phyloP scores from a whole-genome alignment of 2,797 vertebrate genomes.

The Sparidentex hasta region DNA sequence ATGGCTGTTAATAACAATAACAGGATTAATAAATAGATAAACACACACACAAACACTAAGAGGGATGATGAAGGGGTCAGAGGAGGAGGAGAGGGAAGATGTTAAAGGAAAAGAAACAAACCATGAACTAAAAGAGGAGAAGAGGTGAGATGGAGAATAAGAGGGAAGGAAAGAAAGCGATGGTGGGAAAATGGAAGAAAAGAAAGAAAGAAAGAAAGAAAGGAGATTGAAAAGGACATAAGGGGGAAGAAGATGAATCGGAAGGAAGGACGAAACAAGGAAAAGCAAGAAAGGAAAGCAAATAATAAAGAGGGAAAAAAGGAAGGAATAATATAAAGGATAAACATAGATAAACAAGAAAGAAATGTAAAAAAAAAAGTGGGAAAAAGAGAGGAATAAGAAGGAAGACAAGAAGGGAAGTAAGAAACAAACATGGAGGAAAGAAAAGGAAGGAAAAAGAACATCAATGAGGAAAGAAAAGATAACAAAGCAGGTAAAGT shows the following conservation, averaged over 20 bases:
- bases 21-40: slow-evolving; percentile 63
- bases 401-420: too few relatives aligned
- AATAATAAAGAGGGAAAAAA: background rate
- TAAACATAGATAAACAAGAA: background rate
- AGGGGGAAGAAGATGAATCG: too few relatives aligned
- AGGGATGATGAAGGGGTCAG: background rate
- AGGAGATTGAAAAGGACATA: too few relatives aligned
- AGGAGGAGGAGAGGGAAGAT: background rate
- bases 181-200: background rate
- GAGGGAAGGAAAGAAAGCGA: background rate
- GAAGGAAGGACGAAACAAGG: too few relatives aligned
- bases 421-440: background rate
- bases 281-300: background rate
- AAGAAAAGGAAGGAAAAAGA: background rate
- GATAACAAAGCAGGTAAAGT: background rate
- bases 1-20: slow-evolving; percentile 71
- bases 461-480: background rate
- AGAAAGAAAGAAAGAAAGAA: background rate
- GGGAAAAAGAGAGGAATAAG: background rate
- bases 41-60: slow-evolving; percentile 11
- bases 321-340: too few relatives aligned
- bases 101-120: background rate
- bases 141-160: background rate
- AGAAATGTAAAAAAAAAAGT: background rate
- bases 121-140: too few relatives aligned